Evolutionary conservation across 1,140 invertebrate species (phyloP).

Genomic region (Pachypsylla venusta): DNA sequence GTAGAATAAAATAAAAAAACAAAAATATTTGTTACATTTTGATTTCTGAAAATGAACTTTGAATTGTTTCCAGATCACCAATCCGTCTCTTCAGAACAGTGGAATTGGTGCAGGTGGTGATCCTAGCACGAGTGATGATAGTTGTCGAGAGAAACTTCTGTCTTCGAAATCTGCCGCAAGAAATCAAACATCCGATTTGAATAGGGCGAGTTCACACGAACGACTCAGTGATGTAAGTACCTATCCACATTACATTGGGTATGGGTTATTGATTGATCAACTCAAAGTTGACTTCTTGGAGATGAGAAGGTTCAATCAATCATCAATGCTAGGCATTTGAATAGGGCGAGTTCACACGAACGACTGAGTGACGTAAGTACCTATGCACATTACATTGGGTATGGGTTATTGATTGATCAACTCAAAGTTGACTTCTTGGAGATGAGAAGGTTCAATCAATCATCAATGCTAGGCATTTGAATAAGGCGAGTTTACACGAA

Average conservation of each 20-base stretch:
- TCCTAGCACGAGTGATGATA: slow-evolving; percentile 61
- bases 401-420: background rate
- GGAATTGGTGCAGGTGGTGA: slow-evolving; percentile 29
- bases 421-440: background rate
- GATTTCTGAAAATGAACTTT: too few species aligned
- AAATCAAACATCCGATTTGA: slow-evolving; percentile 38
- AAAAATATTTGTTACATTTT: too few species aligned
- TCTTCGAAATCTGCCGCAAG: slow-evolving; percentile 53
- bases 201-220: slow-evolving; percentile 49
- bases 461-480: too few species aligned
- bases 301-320: background rate
- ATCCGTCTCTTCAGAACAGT: slow-evolving; percentile 2
- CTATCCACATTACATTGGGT: background rate
- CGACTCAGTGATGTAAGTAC: slow-evolving; percentile 60
- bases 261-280: background rate
- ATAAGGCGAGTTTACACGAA: slow-evolving; percentile 49
- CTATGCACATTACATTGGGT: background rate
- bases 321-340: too few species aligned
- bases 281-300: background rate
- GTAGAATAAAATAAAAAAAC: too few species aligned
- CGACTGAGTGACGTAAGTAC: slow-evolving; percentile 60
- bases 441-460: background rate
- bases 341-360: slow-evolving; percentile 49
- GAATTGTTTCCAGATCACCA: too few species aligned
- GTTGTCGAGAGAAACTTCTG: slow-evolving; percentile 45